A percentile compares a stretch with the other conserved stretches of the same genome.
Conservation (phyloP, 2,888 invertebrate species). For the Notocelia uddmanniana region DNA sequence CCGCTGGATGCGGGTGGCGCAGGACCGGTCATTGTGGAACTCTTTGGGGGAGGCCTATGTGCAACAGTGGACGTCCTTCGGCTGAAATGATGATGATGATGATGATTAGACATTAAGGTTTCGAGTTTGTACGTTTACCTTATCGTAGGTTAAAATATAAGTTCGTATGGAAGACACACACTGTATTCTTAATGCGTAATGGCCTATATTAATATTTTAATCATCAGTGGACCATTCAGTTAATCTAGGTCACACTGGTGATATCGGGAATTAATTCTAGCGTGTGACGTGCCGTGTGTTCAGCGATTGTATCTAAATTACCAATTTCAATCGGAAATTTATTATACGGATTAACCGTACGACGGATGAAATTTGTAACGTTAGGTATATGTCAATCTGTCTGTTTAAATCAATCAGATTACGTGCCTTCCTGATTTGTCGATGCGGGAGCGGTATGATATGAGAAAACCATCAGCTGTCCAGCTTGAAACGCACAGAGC, state of each 20-base stretch:
- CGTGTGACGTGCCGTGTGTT: neutral
- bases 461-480: too few species aligned
- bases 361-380: constrained; percentile 1
- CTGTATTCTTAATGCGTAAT: neutral
- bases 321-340: constrained; percentile 14
- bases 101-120: too few species aligned
- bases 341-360: neutral
- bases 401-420: neutral
- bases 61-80: too few species aligned
- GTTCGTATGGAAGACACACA: too few species aligned
- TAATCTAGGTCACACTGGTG: constrained; percentile 19
- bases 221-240: neutral
- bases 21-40: too few species aligned
- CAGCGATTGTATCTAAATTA: constrained; percentile 11
- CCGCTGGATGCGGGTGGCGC: too few species aligned
- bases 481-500: too few species aligned
- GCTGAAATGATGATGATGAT: too few species aligned
- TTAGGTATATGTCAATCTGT: neutral
- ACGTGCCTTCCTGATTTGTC: neutral
- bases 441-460: too few species aligned
- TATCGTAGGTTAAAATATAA: too few species aligned
- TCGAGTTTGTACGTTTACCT: too few species aligned
- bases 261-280: constrained; percentile 12
- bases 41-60: too few species aligned
- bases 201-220: constrained; percentile 8